phyloP scores from a whole-genome alignment of 1,140 invertebrate genomes.

The Drusus annulatus region DNA sequence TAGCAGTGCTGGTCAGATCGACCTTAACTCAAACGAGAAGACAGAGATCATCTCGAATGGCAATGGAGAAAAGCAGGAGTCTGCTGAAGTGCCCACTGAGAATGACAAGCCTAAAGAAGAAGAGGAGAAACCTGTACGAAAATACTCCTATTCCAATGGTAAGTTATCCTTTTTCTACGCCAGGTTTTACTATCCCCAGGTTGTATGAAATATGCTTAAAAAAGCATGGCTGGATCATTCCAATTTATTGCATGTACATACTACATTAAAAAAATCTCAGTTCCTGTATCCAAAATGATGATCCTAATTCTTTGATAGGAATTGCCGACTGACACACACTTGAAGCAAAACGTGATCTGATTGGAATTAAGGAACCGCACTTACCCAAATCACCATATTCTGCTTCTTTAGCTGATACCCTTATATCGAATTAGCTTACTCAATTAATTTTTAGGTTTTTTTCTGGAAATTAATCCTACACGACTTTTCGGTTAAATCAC shows the following conservation, averaged over 20 bases:
- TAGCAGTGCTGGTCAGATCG: neutral
- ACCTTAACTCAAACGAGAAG: constrained; percentile 12
- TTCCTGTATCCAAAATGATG: constrained; percentile 27
- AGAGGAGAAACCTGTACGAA: neutral
- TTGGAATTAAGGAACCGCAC: no score
- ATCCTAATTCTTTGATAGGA: constrained; percentile 57
- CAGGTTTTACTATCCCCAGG: no score
- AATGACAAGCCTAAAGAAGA: neutral
- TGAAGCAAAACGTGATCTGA: constrained; percentile 33
- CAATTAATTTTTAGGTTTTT: no score
- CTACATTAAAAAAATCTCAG: no score
- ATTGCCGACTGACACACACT: constrained; percentile 58
- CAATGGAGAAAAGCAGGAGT: neutral
- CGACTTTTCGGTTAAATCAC: no score
- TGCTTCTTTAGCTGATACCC: no score
- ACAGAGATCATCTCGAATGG: neutral
- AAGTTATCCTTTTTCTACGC: neutral
- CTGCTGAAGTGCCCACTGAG: neutral
- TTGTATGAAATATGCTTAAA: no score
- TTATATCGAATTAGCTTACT: no score
- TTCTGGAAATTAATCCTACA: no score
- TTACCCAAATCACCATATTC: no score
- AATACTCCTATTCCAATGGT: constrained; percentile 5
- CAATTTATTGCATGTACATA: no score
- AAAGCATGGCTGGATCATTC: no score